phyloP scores from a whole-genome alignment of 2,797 vertebrate genomes.

The Cynopterus sphinx region DNA sequence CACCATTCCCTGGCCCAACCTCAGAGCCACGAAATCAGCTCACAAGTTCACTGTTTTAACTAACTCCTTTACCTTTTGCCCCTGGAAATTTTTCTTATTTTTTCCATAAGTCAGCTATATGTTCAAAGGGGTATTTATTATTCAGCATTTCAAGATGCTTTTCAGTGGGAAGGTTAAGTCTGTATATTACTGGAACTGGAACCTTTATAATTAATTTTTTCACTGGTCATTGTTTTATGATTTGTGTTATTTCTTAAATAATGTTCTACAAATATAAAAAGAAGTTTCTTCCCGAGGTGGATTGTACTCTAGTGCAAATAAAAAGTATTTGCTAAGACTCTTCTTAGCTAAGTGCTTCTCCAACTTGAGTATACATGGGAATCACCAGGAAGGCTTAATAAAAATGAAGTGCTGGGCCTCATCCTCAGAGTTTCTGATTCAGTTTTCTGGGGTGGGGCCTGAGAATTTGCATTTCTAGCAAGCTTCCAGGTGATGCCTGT shows the following conservation, averaged over 20 bases:
- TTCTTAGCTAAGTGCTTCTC: background rate
- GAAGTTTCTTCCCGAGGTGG: background rate
- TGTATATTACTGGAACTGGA: background rate
- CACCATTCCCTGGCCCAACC: background rate
- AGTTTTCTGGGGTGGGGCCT: background rate
- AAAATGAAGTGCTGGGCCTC: background rate
- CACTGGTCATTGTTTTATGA: background rate
- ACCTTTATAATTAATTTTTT: background rate
- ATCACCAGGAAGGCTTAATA: background rate
- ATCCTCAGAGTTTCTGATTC: background rate
- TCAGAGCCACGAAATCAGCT: background rate
- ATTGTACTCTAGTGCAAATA: background rate
- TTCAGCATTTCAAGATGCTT: background rate
- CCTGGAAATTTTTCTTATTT: background rate
- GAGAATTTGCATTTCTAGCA: background rate
- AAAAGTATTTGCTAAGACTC: background rate
- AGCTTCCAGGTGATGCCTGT: background rate
- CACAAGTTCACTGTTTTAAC: background rate
- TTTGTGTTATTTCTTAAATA: background rate
- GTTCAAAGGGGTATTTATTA: background rate
- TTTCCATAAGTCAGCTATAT: background rate
- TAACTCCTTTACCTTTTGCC: background rate
- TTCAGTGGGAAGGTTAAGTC: background rate
- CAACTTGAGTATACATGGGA: background rate
- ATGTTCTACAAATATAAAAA: background rate